Percentiles rank a stretch among this genome's conserved stretches.
phyloP scores from a whole-genome alignment of 2,888 invertebrate species.

The Epirrhoe tristata region DNA sequence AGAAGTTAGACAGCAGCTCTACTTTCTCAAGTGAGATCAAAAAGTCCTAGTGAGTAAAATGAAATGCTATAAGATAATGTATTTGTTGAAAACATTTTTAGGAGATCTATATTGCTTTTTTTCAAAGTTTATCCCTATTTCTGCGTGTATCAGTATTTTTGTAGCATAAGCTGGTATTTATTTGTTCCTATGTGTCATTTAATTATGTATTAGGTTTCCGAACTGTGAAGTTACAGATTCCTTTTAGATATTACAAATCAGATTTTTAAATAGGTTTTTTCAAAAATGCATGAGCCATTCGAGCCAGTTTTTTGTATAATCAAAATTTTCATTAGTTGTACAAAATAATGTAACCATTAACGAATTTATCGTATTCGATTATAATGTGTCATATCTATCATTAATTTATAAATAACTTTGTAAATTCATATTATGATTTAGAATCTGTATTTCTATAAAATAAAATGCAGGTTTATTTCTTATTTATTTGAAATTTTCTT shows the following conservation, averaged over 20 bases:
- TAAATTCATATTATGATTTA: slow-evolving; percentile 35
- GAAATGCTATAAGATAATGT: no score
- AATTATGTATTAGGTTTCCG: slow-evolving; percentile 37
- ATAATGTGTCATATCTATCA: slow-evolving; percentile 44
- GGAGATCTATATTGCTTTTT: slow-evolving; percentile 54
- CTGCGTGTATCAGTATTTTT: slow-evolving; percentile 80
- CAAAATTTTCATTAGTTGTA: slow-evolving; percentile 31
- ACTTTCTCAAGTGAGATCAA: no score
- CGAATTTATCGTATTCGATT: slow-evolving; percentile 46
- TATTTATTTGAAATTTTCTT: slow-evolving; percentile 33
- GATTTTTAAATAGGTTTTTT: slow-evolving; percentile 6
- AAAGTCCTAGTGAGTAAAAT: no score
- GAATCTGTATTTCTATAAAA: slow-evolving; percentile 35
- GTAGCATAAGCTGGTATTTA: slow-evolving; percentile 71
- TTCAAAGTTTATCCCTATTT: slow-evolving; percentile 67
- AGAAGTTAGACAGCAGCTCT: no score
- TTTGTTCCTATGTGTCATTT: slow-evolving; percentile 72
- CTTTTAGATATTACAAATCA: slow-evolving; percentile 32
- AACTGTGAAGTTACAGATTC: not conserved
- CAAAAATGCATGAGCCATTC: slow-evolving; percentile 10
- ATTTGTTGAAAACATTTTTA: no score
- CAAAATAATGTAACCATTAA: slow-evolving; percentile 35
- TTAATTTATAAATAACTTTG: slow-evolving; percentile 39
- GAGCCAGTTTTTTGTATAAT: slow-evolving; percentile 19
- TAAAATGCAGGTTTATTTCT: slow-evolving; percentile 33